Base-by-base conservation (phyloP, 2,888 invertebrate genomes). In the Trissolcus brochymenae region DNA sequence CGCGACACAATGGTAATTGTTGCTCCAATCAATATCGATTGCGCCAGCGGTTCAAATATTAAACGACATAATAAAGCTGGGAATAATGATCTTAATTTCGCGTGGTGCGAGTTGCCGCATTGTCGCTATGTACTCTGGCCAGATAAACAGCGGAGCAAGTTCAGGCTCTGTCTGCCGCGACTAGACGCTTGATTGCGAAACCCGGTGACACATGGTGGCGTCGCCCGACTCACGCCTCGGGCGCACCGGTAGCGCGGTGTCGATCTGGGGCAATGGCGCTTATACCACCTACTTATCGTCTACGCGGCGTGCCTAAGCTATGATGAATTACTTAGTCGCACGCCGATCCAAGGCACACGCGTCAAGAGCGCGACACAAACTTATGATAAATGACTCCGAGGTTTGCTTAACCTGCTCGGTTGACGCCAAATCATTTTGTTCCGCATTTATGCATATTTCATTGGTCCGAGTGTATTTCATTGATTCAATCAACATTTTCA, bases 251-350 rank as follows among this genome's bases (percentile, higher is more conserved):
- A 71, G 71, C 76, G 57, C 66, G 46, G 61, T 51, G 40, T 17
- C 46, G 62, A 67, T 68, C 74, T 76, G 29, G 70, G 76, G 66
- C 71, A 76, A 67, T 67, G 76, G 72, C 76, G 76, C 76, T 66
- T 67, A 76, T 67, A 25, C 25, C 25, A 72, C 76, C 76, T 72
- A 72, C 76, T 76, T 76, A 62, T 67, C 66, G 59, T 60, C 41
- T 43, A 40, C 17, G n/a, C 40, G 17, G 65, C 66, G 66, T 43
- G 50, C 65, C 49, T 54, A 46, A 65, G 59, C 65, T 25, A 55
- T 59, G 72, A 72, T 72, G 62, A 76, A 76, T 76, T 72, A 72
- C 72, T 76, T 64, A 76, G 46, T 72, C 60, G 71, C 49, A 51
- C 66, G 53, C 51, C 72, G 71, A 64, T 64, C 46, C 51, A 17